Percentiles rank a stretch among this genome's conserved stretches.
phyloP scores from a whole-genome alignment of 2,113 vertebrate species.

The Phyllostomus discolor region DNA sequence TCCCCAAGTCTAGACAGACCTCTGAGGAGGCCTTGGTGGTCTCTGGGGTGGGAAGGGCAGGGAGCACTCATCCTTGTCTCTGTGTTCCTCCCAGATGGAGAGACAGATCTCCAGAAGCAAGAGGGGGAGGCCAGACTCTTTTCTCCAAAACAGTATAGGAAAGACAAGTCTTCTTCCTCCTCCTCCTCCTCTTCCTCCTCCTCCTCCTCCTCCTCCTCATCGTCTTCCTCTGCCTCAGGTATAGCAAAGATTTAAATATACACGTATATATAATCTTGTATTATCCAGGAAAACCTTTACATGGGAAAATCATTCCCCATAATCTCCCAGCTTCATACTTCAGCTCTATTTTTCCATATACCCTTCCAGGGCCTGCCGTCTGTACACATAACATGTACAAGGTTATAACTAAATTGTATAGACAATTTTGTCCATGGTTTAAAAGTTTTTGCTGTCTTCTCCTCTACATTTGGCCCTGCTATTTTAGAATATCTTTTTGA shows the following conservation, averaged over 20 bases:
- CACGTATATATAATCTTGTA: not conserved
- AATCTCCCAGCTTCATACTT: not conserved
- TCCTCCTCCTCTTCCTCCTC: not conserved
- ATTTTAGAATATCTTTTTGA: not conserved
- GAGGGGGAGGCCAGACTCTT: not conserved
- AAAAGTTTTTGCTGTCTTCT: not conserved
- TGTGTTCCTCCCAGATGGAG: slow-evolving; percentile 16
- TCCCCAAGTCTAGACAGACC: not conserved
- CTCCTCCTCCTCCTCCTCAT: not conserved
- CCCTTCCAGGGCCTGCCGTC: not conserved
- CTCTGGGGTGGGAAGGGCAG: not conserved
- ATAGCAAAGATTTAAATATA: slow-evolving; percentile 4
- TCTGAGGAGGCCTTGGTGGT: not conserved
- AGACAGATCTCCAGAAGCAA: not conserved
- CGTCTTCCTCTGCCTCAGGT: slow-evolving; percentile 63
- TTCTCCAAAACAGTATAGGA: not conserved
- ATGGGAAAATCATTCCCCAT: not conserved
- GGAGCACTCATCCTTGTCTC: not conserved
- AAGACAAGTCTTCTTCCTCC: slow-evolving; percentile 36
- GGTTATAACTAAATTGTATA: not conserved
- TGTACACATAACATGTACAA: not conserved
- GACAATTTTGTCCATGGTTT: not conserved
- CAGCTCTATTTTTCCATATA: not conserved
- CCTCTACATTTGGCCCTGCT: not conserved
- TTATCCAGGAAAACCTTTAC: not conserved